phyloP scores from a whole-genome alignment of 2,113 vertebrate species.

The Tricholaema leucomelas region DNA sequence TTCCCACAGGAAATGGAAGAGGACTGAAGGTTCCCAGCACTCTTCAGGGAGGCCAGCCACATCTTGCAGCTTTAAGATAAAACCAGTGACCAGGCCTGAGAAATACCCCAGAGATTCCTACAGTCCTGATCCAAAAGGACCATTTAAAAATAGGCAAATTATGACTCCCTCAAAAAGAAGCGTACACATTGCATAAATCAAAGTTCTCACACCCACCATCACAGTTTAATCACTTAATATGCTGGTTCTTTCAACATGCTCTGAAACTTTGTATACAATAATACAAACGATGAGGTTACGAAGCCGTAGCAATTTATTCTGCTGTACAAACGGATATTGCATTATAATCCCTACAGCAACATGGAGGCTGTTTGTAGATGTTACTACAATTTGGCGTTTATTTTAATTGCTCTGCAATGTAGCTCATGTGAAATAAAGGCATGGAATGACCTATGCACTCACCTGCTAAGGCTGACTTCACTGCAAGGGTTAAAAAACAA shows the following conservation, averaged over 20 bases:
- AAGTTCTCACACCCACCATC: slow-evolving; percentile 68
- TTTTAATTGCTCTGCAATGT: slow-evolving; percentile 41
- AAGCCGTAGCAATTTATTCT: slow-evolving; percentile 69
- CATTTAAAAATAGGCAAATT: slow-evolving; percentile 58
- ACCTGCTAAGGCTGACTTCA: slow-evolving; percentile 9
- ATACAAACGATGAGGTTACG: slow-evolving; percentile 63
- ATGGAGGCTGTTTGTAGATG: slow-evolving; percentile 49
- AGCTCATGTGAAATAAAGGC: slow-evolving; percentile 52
- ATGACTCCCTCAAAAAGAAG: slow-evolving; percentile 43
- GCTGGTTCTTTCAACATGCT: slow-evolving; percentile 60
- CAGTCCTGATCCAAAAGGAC: neutral
- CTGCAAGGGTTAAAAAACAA: neutral
- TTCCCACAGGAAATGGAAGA: neutral
- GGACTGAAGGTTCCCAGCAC: neutral
- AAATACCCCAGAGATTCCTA: neutral
- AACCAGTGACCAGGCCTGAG: neutral
- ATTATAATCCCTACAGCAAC: slow-evolving; percentile 66
- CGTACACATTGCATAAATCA: slow-evolving; percentile 61
- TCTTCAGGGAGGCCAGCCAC: neutral
- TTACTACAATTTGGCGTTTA: slow-evolving; percentile 34
- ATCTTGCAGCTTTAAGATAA: neutral
- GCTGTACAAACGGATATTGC: slow-evolving; percentile 64
- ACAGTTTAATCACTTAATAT: slow-evolving; percentile 67
- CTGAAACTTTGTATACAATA: slow-evolving; percentile 66
- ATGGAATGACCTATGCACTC: neutral